Evolutionary conservation across 2,113 vertebrate species (phyloP), one percentile per base, ranked within the genome.

Genomic region (Cyprinodon variegatus): DNA sequence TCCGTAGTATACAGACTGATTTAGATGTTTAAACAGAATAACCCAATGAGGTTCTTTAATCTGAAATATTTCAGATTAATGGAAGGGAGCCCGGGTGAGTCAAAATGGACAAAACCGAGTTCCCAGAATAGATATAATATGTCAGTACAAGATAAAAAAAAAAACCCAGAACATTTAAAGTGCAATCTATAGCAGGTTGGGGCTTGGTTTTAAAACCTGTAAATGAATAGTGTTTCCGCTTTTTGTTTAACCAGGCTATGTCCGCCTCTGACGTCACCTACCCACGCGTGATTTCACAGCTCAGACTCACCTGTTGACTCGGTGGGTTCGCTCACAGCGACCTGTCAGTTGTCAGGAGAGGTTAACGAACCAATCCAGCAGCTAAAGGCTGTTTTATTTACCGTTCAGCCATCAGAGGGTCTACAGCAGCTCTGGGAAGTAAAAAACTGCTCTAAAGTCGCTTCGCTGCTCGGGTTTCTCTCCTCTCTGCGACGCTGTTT

Each of bases 301-400:
- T 65, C 75, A 57, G 3, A 60, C 83, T 90, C 89, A 92, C 92
- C 90, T 93, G 92, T 89, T 86, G 86, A 81, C 82, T 65, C 74
- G 68, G 80, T 76, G 77, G 14, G 13, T 70, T 57, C 1, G 79
- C 41, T 45, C 72, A 3, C 61, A 12, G 46, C 7, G 76, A 37
- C 13, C 71, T 77, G 79, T 73, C 74, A 65, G 50, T 69, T 45
- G 15, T 29, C 10, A 17, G 6, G 61, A 61, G 74, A 71, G 41
- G 68, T 71, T 43, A 53, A 46, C n/a, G 37, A 69, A 2, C 11
- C 15, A 39, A 15, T 37, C 45, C 10, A 39, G 9, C 50, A 1
- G 4, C 48, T 3, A 68, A 17, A 29, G 57, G 29, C 29, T 29
- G 29, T 29, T 29, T 29, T 29, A 29, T 29, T 29, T 29, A 29